Base-by-base conservation (phyloP, 1,140 invertebrate species). In the Dufourea novaeangliae region DNA sequence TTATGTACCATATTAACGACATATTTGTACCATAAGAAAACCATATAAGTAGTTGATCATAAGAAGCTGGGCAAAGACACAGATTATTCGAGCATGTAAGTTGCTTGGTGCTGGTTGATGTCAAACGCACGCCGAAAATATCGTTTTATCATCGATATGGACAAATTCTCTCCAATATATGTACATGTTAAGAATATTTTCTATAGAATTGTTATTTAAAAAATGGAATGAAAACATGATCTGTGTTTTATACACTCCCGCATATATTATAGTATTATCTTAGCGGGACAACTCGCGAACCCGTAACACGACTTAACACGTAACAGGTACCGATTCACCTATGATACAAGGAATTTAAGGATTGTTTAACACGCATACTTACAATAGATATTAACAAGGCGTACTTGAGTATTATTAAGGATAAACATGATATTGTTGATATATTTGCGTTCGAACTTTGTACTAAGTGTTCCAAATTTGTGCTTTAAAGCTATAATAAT, bases 191-290 rank as follows among this genome's bases (percentile, higher is more conserved):
- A 77, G 44, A 77, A 69, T 71, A 70, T 77, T 77, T 77, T 77
- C 62, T 77, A 77, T 71, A 71, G 71, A 63, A 77, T 62, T 71
- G 68, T 76, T 76, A 70, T 71, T 77, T 77, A 71, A 29, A 77
- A n/a, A 50, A 50, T 2, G 46, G 20, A n/a, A n/a, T 20, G n/a
- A 50, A 77, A 41, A 54, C 46, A 71, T 68, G 54, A 70, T 77
- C 67, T 77, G 75, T 71, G 68, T 77, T 71, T n/a, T 61, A 50
- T 70, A 77, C 54, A 50, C 50, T 76, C 54, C n/a, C 20, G 25
- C 44, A 66, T 68, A 39, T 76, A 46, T 59, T 54, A 76, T 76
- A 76, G 66, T 76, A 76, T 76, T 69, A 59, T 69, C 39, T 59
- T 59, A 25, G 22, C 57, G 39, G 61, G 29, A 59, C 57, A 54